Conservation (phyloP, 2,888 invertebrate genomes). For the Biston stratarius region DNA sequence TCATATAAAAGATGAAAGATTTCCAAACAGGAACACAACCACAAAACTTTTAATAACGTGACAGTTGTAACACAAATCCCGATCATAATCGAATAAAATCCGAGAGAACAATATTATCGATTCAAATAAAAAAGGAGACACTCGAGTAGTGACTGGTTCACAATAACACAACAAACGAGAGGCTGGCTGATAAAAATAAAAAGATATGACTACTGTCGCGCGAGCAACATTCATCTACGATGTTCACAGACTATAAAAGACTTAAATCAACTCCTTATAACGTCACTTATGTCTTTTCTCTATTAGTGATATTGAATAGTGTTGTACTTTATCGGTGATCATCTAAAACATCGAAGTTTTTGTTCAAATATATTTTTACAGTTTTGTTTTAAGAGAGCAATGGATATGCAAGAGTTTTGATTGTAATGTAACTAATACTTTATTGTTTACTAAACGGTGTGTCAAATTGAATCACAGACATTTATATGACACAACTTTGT, state of each 20-base stretch:
- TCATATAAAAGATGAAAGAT: slow-evolving; percentile 41
- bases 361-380: slow-evolving; percentile 44
- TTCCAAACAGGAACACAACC: slow-evolving; percentile 30
- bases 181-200: slow-evolving; percentile 53
- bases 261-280: slow-evolving; percentile 26
- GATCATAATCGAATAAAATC: slow-evolving; percentile 67
- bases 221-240: slow-evolving; percentile 46
- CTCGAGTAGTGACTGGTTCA: slow-evolving; percentile 58
- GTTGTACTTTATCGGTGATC: slow-evolving; percentile 45
- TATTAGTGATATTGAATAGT: slow-evolving; percentile 27
- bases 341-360: slow-evolving; percentile 58
- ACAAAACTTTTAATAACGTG: slow-evolving; percentile 56
- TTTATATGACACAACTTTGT: slow-evolving; percentile 5
- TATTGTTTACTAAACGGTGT: slow-evolving; percentile 61
- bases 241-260: slow-evolving; percentile 4
- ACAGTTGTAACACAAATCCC: slow-evolving; percentile 61
- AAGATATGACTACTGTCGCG: slow-evolving; percentile 56
- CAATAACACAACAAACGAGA: slow-evolving; percentile 66
- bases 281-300: slow-evolving; percentile 4
- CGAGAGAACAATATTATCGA: slow-evolving; percentile 75
- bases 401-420: slow-evolving; percentile 47
- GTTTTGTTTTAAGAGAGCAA: slow-evolving; percentile 46
- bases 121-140: slow-evolving; percentile 59
- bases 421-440: slow-evolving; percentile 55
- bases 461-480: slow-evolving; percentile 31